A percentile compares a stretch with the other conserved stretches of the same genome.
Conservation (phyloP, 2,888 invertebrate genomes). For the Thera britannica region DNA sequence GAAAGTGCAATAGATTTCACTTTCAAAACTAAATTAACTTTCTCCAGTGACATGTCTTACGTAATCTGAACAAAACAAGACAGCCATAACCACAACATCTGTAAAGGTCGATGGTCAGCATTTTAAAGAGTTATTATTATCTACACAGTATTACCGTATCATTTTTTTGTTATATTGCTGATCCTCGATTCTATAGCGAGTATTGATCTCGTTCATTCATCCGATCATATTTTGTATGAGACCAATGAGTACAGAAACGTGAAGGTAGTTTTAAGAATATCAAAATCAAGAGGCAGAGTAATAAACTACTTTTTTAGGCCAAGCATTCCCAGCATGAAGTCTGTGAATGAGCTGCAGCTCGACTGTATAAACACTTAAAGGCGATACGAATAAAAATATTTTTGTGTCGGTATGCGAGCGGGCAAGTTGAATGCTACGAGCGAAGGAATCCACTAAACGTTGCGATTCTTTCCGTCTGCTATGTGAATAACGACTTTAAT, state of each 20-base stretch:
- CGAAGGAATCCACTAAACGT: slow-evolving; percentile 64
- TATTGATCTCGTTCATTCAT: slow-evolving; percentile 42
- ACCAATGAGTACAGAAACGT: slow-evolving; percentile 29
- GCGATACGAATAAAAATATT: slow-evolving; percentile 58
- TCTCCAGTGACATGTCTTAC: slow-evolving; percentile 83
- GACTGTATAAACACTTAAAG: slow-evolving; percentile 34
- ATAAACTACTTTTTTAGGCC: slow-evolving; percentile 54
- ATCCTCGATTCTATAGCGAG: slow-evolving; percentile 21
- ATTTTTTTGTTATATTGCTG: slow-evolving; percentile 31
- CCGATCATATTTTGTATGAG: slow-evolving; percentile 26
- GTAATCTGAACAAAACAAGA: slow-evolving; percentile 79
- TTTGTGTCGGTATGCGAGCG: slow-evolving; percentile 62
- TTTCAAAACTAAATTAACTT: slow-evolving; percentile 85
- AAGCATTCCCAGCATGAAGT: slow-evolving; percentile 37
- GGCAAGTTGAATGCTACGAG: slow-evolving; percentile 56
- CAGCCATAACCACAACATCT: slow-evolving; percentile 75
- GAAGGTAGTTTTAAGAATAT: slow-evolving; percentile 32
- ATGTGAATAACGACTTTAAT: slow-evolving; percentile 61
- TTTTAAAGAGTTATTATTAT: slow-evolving; percentile 43
- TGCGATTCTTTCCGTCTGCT: slow-evolving; percentile 53
- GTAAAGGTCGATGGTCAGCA: slow-evolving; percentile 70
- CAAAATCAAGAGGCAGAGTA: slow-evolving; percentile 33
- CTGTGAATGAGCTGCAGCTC: slow-evolving; percentile 58
- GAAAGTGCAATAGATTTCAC: slow-evolving; percentile 85
- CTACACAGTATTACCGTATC: slow-evolving; percentile 37